Evolutionary conservation across 2,113 vertebrate species (phyloP).

Genomic region (Gracilinanus agilis): DNA sequence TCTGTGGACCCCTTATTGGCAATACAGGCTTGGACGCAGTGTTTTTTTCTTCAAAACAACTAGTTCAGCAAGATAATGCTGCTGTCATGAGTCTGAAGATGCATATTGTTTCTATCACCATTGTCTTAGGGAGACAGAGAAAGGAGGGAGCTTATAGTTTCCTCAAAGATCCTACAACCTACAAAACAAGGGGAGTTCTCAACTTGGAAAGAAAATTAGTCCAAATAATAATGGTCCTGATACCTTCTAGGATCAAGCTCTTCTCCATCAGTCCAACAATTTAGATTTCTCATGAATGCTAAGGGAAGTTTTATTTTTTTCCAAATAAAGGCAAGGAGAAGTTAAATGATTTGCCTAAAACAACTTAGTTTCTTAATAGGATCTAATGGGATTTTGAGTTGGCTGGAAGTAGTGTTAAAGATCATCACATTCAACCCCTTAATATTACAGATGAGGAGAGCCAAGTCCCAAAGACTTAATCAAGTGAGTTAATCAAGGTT

Average conservation of each 20-base stretch:
- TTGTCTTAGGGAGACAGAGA: accelerated
- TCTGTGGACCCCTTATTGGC: not conserved
- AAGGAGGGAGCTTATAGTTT: accelerated
- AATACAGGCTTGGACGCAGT: not conserved
- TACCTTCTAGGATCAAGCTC: not conserved
- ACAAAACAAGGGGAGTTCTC: not conserved
- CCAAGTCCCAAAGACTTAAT: not conserved
- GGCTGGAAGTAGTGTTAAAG: not conserved
- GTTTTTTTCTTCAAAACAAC: not conserved
- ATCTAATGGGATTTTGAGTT: not conserved
- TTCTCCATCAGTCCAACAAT: not conserved
- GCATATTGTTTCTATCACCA: not conserved
- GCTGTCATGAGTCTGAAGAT: not conserved
- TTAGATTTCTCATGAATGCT: not conserved
- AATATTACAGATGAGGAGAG: not conserved
- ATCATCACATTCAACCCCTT: not conserved
- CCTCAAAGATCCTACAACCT: not conserved
- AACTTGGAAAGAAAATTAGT: not conserved
- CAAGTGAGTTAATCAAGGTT: not conserved
- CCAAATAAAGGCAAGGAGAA: not conserved
- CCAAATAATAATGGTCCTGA: not conserved
- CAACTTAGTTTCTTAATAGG: not conserved
- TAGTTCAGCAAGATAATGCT: not conserved
- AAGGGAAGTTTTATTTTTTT: not conserved
- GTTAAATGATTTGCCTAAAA: not conserved